Conservation (phyloP, 2,888 invertebrate genomes). For the Balanococcus diminutus region DNA sequence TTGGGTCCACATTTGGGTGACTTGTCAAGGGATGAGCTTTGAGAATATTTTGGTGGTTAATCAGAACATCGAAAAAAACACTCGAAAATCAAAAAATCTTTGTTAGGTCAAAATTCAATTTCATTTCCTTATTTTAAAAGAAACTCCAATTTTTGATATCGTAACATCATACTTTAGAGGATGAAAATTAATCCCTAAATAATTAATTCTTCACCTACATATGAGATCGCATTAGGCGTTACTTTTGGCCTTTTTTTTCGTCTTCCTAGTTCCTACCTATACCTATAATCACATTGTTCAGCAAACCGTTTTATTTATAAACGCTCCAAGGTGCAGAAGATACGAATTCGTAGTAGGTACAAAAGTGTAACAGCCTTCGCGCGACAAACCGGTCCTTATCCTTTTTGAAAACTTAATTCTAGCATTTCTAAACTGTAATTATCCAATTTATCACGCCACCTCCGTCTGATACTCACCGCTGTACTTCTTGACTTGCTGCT, state of each 20-base stretch:
- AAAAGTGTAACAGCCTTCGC: not conserved
- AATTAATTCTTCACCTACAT: slow-evolving; percentile 22
- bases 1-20: too few species aligned
- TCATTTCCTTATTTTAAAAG: too few species aligned
- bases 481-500: slow-evolving; percentile 88
- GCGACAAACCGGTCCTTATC: slow-evolving; percentile 35
- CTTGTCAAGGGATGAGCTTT: too few species aligned
- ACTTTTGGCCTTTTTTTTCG: not conserved
- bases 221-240: not conserved
- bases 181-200: not conserved
- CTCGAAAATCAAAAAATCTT: too few species aligned
- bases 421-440: slow-evolving; percentile 22
- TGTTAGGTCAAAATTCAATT: too few species aligned
- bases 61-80: too few species aligned
- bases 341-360: not conserved
- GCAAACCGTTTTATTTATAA: not conserved
- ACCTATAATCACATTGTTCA: slow-evolving; percentile 8
- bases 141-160: not conserved
- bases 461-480: slow-evolving; percentile 70
- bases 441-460: slow-evolving; percentile 12
- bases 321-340: slow-evolving; percentile 11
- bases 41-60: too few species aligned
- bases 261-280: not conserved
- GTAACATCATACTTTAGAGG: not conserved
- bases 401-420: slow-evolving; percentile 33